Base-by-base conservation (phyloP, 2,113 vertebrate genomes). In the Lethenteron camtschaticum region DNA sequence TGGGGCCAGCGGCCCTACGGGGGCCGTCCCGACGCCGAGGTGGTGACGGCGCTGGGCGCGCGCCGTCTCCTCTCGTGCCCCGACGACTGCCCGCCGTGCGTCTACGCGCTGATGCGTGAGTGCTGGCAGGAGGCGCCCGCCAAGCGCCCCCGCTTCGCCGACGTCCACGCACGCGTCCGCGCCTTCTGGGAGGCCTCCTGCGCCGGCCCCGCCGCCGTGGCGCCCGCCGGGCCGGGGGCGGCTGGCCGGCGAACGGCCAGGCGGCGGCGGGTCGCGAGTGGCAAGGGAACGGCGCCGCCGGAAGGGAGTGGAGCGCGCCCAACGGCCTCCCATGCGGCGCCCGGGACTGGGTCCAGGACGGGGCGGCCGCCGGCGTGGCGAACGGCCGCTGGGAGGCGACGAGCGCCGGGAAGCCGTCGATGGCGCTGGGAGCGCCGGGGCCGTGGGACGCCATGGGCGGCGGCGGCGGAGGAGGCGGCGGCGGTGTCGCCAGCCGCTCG, bases 91-190 rank as follows among this genome's bases (percentile, higher is more conserved):
- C 94, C 94, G 0, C 87, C 89, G 18, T 82, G 90, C 70, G 86
- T 99, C 82, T 95, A 95, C 70, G 78, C 81, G 70, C 78, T 99
- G 77, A 99, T 99, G 94, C 87, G 89, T 0, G 94, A 99, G 78
- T 96, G 92, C 76, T 99, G 94, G 94, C 87, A 90, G 71, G 94
- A 99, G 73, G 85, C 88, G n/a, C 90, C 94, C 0, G 81, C 86
- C 3, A 80, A 90, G 3, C 78, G 94, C 66, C 85, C 90, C 0
- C 83, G 87, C 13, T 96, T 99, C 76, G 95, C 96, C 75, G 94
- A 99, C 75, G 82, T 97, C 75, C 88, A 95, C 7, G 70, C 78
- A 13, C 82, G 92, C 60, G 20, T 20, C 10, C 60, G 60, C 20
- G 60, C 14, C n/a, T 20, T 66, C 60, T 66, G 60, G 60, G 60